Evolutionary conservation across 2,888 invertebrate genomes (phyloP), one percentile per base, ranked within the genome.

Genomic region (Synanthedon myopaeformis): DNA sequence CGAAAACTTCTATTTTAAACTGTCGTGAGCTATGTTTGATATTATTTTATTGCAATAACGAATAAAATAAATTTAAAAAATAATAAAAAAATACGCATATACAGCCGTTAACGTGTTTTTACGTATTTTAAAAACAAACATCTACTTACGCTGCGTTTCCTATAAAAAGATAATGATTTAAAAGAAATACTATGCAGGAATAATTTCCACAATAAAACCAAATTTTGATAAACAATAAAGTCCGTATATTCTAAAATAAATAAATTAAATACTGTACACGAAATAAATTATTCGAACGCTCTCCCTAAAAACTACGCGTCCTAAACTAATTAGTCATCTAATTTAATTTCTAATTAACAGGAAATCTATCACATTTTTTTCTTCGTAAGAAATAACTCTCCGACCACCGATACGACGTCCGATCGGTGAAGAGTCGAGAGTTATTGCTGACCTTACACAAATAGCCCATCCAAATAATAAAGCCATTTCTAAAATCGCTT

Each of bases 381-480:
- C 61, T 57, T 63, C 58, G 72, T 75, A 79, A 76, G 81, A 72
- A 86, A 86, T 86, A 86, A 84, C 83, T 85, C 84, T 73, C 79
- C 56, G 59, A 62, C 82, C 79, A 81, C 75, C 78, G 77, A 65
- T 58, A 60, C 55, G 53, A 56, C 55, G 58, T 56, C 62, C 58
- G 63, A 60, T 66, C 62, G 63, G 57, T 57, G 70, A 73, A 69
- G 70, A 78, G 79, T 77, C 62, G 80, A 71, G 82, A 86, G 86
- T 79, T 83, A 86, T 87, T 87, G 82, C 78, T 68, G 75, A 67
- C 67, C 60, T 59, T 63, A 74, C 70, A 71, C 70, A 71, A 66
- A 65, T 11, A 51, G 14, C 42, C 8, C 49, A 12, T 19, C 5
- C 49, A 19, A 49, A 49, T 19, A 49, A 45, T 12, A 23, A 52